Conservation (phyloP, 2,113 vertebrate species). For the Oryzias celebensis region DNA sequence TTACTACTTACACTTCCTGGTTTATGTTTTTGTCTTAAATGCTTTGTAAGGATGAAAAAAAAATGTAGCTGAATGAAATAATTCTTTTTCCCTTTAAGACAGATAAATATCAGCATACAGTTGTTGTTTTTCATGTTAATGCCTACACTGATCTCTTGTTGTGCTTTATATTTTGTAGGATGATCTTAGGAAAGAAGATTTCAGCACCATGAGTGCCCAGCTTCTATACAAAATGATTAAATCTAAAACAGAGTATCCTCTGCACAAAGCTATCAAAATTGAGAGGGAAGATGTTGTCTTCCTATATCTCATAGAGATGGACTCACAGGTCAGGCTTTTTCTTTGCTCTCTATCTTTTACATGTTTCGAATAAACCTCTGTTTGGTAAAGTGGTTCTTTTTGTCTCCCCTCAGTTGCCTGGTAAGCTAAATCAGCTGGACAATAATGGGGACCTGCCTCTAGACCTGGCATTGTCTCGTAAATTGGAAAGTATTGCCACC, state of each 20-base stretch:
- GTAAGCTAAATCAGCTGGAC: slow-evolving; percentile 93
- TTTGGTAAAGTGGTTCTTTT: not conserved
- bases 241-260: slow-evolving; percentile 94
- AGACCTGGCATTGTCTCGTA: slow-evolving; percentile 88
- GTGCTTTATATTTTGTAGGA: slow-evolving; percentile 76
- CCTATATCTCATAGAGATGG: slow-evolving; percentile 97
- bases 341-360: not conserved
- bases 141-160: not conserved
- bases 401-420: slow-evolving; percentile 78
- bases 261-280: slow-evolving; percentile 97
- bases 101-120: too few relatives aligned
- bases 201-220: slow-evolving; percentile 96
- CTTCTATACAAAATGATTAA: slow-evolving; percentile 98
- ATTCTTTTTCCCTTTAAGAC: too few relatives aligned
- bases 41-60: too few relatives aligned
- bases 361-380: not conserved
- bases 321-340: slow-evolving; percentile 84
- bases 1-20: too few relatives aligned
- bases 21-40: too few relatives aligned
- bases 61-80: too few relatives aligned
- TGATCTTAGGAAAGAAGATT: slow-evolving; percentile 95
- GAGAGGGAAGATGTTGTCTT: slow-evolving; percentile 98
- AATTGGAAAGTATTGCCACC: slow-evolving; percentile 91
- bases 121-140: too few relatives aligned
- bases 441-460: slow-evolving; percentile 93